Base-by-base conservation (phyloP, 2,888 invertebrate species). In the Lasioglossum vierecki region DNA sequence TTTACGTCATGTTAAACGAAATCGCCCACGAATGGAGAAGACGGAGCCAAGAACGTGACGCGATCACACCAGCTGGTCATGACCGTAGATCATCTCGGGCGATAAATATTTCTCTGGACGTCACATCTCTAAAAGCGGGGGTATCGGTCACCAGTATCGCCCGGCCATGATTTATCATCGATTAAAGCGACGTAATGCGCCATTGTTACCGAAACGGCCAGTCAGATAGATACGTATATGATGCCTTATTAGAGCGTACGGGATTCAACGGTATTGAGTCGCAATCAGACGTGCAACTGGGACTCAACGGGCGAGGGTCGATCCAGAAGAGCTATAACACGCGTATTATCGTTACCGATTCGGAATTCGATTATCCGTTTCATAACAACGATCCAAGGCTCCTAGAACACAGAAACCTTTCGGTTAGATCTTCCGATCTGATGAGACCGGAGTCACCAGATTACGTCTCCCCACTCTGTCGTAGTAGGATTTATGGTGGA, bases 181-280 rank as follows among this genome's bases (percentile, higher is more conserved):
- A 93, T 93, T 93, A 93, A 93, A 92, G 91, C 92, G 91, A 91
- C 91, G 91, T 93, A 93, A 92, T 93, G 92, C 91, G 77, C 89
- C 90, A 93, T 93, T 93, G 92, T 93, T 91, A 89, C 85, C 86
- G 91, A 90, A 90, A 91, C 90, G 89, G 86, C 89, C 89, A 90
- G 90, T 80, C 88, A 87, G 90, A 91, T 91, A 90, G 88, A 84
- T 88, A 91, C 90, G 87, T 91, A 90, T 88, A 89, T 80, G 91
- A 92, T 91, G 92, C 90, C 87, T 88, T 92, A 92, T 91, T 91
- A 85, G 92, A 90, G 91, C 89, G 89, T 91, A 88, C 88, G 88
- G 90, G 90, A 92, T 88, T 88, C 89, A 35, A 18, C 74, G 88
- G 91, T 91, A 93, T 93, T 91, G 93, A 92, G 92, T 92, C 89